These are phyloP conservation scores for Tenthredo notha DNA, from an alignment of 2,888 invertebrate genomes.

Conservation along the genomic window DNA sequence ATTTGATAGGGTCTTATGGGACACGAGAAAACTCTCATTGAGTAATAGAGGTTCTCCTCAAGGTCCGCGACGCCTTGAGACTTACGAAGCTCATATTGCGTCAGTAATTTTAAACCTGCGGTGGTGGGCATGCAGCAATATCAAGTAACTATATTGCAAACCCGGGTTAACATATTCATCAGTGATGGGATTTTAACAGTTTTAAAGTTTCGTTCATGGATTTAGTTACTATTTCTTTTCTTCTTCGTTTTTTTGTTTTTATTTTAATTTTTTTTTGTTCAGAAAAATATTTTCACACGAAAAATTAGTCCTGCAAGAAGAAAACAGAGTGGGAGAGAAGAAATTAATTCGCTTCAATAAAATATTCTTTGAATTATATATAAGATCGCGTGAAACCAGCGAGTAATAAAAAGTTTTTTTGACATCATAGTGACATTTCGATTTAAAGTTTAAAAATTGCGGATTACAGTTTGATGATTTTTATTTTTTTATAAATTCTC, in stretches of 20 bases:
- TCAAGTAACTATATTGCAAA: slow-evolving; percentile 43
- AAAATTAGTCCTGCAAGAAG: no score
- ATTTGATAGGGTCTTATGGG: slow-evolving; percentile 1
- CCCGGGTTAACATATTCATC: neutral
- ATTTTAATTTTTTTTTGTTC: no score
- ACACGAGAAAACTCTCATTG: neutral
- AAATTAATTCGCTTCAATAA: neutral
- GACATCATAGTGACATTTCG: neutral
- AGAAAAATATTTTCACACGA: no score
- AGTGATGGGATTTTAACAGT: neutral
- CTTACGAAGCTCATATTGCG: slow-evolving; percentile 43
- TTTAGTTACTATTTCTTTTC: neutral
- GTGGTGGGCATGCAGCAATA: slow-evolving; percentile 20
- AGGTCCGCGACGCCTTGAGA: slow-evolving; percentile 16
- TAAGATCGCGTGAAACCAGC: neutral
- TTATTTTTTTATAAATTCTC: no score
- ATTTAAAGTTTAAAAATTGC: neutral
- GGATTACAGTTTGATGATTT: no score
- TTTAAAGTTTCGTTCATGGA: neutral
- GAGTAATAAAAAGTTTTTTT: neutral
- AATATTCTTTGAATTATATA: neutral
- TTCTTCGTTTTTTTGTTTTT: neutral
- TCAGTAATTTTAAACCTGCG: slow-evolving; percentile 50
- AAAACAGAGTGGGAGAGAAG: neutral
- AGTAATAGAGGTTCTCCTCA: neutral